A percentile compares a stretch with the other conserved stretches of the same genome.
Conservation (phyloP, 2,113 vertebrate genomes). For the Monarcha castaneiventris region DNA sequence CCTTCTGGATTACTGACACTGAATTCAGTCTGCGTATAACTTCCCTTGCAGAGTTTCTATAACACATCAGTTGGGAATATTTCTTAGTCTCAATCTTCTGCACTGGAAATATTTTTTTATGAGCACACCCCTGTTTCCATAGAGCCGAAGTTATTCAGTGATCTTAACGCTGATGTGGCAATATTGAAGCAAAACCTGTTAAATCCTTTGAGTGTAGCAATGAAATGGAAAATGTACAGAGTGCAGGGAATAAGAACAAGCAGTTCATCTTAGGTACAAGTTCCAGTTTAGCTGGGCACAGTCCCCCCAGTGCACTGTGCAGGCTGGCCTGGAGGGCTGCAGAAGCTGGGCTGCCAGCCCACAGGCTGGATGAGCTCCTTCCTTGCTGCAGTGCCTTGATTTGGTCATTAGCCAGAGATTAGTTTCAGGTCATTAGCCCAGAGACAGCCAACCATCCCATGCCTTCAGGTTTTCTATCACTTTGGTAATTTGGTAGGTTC, state of each 20-base stretch:
- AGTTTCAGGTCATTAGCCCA: not conserved
- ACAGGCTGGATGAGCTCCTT: not conserved
- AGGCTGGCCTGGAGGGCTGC: not conserved
- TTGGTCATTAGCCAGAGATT: not conserved
- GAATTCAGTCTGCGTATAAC: not conserved
- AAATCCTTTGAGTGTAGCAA: not conserved
- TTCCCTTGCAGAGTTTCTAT: not conserved
- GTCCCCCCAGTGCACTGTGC: fast-evolving
- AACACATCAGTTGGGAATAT: not conserved
- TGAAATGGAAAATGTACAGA: not conserved
- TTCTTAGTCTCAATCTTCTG: not conserved
- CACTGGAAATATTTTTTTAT: not conserved
- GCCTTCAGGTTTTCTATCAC: not conserved
- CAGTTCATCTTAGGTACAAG: not conserved
- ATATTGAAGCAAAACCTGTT: not conserved
- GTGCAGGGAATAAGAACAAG: not conserved
- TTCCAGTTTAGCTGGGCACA: not conserved
- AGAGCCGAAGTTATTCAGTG: fast-evolving
- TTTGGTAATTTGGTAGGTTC: not conserved
- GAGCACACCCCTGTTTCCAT: not conserved
- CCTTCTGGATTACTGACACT: not conserved
- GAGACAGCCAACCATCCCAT: not conserved
- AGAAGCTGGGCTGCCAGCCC: not conserved
- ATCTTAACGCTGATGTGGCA: not conserved
- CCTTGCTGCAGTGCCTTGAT: not conserved